Conservation (phyloP, 2,113 vertebrate species). For the Laterallus jamaicensis region DNA sequence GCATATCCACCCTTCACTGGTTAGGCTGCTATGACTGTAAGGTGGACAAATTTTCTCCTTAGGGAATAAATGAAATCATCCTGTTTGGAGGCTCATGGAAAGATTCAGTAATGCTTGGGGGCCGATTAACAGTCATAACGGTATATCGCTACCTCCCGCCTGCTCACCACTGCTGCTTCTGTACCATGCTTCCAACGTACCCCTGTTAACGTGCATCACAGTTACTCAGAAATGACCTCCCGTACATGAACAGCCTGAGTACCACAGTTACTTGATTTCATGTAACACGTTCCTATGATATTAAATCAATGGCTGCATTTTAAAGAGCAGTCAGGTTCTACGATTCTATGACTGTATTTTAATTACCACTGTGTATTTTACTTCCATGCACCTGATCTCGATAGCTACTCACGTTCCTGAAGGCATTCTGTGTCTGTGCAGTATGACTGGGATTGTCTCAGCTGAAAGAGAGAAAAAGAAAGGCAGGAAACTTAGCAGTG, state of each 20-base stretch:
- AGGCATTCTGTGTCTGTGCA: slow-evolving; percentile 97
- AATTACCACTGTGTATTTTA: slow-evolving; percentile 1
- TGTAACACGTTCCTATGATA: background rate
- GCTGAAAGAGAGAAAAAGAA: slow-evolving; percentile 78
- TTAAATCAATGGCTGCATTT: background rate
- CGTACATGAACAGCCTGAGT: background rate
- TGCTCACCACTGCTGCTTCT: background rate
- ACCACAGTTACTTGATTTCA: background rate
- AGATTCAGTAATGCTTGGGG: background rate
- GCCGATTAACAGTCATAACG: background rate
- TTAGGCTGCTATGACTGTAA: background rate
- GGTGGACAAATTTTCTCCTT: background rate
- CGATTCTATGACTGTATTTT: background rate
- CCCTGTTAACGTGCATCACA: background rate
- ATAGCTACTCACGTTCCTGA: slow-evolving; percentile 89
- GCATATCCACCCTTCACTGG: background rate
- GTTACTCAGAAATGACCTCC: background rate
- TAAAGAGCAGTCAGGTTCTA: background rate
- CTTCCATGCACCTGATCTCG: background rate
- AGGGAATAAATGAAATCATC: background rate
- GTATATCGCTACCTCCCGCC: background rate
- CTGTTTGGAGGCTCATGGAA: background rate
- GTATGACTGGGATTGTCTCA: slow-evolving; percentile 96
- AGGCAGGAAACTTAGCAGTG: background rate
- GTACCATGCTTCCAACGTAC: background rate